Percentiles rank a stretch among this genome's conserved stretches.
Evolutionary conservation across 2,113 vertebrate species (phyloP).

Genomic region (Nycticebus coucang): DNA sequence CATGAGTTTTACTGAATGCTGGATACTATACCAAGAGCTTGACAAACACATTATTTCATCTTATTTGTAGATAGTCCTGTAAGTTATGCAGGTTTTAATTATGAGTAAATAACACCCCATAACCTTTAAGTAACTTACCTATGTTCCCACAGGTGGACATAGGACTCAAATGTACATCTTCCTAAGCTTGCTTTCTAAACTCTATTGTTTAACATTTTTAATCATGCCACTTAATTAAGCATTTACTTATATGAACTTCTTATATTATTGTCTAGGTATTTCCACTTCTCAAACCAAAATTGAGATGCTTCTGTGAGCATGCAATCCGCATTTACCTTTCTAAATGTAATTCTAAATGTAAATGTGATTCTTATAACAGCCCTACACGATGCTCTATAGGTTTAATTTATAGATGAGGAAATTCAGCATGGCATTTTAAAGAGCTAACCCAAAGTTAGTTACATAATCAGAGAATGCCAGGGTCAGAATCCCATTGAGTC

Average conservation of each 20-base stretch:
- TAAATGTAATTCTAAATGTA: neutral
- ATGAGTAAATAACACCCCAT: neutral
- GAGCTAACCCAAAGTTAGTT: neutral
- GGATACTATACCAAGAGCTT: neutral
- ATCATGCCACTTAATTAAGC: neutral
- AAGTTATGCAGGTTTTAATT: neutral
- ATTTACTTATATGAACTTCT: neutral
- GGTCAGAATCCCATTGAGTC: rapidly evolving
- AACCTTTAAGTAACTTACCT: neutral
- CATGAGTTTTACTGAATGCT: neutral
- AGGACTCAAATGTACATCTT: neutral
- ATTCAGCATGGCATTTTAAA: neutral
- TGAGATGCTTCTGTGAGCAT: neutral
- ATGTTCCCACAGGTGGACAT: neutral
- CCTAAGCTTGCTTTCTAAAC: neutral
- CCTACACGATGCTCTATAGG: neutral
- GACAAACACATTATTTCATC: neutral
- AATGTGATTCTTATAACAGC: neutral
- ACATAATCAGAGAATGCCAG: neutral
- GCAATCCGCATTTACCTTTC: neutral
- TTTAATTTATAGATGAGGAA: neutral
- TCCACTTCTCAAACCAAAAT: neutral
- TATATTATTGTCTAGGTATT: neutral
- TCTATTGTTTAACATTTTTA: neutral
- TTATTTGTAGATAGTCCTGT: neutral